A percentile compares a stretch with the other conserved stretches of the same genome.
Conservation (phyloP, 2,113 vertebrate species). For the Struthidea cinerea region DNA sequence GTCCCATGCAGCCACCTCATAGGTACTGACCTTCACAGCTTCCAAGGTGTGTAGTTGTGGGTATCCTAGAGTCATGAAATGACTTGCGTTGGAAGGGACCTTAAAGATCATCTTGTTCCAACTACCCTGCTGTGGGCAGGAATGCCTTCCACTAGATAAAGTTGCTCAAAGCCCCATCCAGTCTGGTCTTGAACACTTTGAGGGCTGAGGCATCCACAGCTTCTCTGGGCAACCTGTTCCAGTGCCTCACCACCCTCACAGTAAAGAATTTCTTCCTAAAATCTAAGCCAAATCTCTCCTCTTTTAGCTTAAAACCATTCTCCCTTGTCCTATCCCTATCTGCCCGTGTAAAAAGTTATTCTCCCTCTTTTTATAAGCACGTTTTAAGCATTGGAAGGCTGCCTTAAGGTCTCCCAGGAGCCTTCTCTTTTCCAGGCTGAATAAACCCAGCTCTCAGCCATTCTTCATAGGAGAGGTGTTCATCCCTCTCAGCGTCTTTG, state of each 20-base stretch:
- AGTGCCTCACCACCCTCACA: background rate
- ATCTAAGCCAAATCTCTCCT: background rate
- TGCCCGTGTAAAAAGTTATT: background rate
- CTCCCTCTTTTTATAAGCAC: background rate
- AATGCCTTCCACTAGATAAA: background rate
- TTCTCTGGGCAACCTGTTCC: background rate
- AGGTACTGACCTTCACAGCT: background rate
- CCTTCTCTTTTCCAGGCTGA: background rate
- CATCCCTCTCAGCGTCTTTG: background rate
- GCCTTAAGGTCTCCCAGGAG: background rate
- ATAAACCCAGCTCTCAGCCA: background rate
- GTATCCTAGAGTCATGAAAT: background rate
- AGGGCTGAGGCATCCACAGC: background rate
- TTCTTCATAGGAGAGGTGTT: background rate
- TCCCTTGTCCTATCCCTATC: background rate
- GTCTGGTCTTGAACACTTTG: background rate
- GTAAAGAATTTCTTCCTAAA: background rate
- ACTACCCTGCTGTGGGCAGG: rapidly evolving
- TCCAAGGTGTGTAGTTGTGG: background rate
- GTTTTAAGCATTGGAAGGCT: background rate
- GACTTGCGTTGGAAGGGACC: background rate
- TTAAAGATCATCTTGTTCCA: background rate
- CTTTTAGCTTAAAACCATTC: background rate
- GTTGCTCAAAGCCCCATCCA: background rate
- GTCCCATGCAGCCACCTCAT: no score